Percentiles rank a stretch among this genome's conserved stretches.
phyloP scores from a whole-genome alignment of 2,797 vertebrate genomes.

The Peromyscus eremicus region DNA sequence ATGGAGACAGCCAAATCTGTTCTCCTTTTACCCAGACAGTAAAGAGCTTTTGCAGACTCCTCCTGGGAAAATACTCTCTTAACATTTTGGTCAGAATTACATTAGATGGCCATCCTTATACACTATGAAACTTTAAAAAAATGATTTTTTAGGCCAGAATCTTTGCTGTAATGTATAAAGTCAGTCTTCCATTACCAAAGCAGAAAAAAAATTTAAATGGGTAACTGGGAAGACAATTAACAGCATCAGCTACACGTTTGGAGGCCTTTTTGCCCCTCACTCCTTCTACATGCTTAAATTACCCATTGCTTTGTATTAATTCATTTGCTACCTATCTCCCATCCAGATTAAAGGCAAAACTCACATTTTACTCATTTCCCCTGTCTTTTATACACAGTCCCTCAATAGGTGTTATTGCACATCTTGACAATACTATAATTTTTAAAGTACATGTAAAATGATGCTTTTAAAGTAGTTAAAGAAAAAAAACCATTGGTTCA shows the following conservation, averaged over 20 bases:
- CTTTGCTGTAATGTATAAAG: not conserved
- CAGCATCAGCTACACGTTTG: not conserved
- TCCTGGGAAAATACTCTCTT: not conserved
- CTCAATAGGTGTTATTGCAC: conserved; percentile 33
- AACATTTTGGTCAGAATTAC: conserved; percentile 6
- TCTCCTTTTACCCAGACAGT: not conserved
- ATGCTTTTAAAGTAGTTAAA: conserved; percentile 68
- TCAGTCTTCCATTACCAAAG: not conserved
- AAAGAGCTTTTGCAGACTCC: conserved; percentile 7
- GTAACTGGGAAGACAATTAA: not conserved
- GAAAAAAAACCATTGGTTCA: conserved; percentile 23
- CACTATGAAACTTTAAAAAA: not conserved
- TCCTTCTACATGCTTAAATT: not conserved
- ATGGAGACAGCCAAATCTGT: not conserved
- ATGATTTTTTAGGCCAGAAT: not conserved
- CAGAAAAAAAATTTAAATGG: not conserved
- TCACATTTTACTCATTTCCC: not conserved
- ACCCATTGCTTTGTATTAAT: not conserved
- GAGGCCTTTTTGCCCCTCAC: not conserved
- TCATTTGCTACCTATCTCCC: not conserved
- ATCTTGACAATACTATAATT: conserved; percentile 52
- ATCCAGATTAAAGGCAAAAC: not conserved
- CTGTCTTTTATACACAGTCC: conserved; percentile 13
- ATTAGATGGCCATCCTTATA: not conserved
- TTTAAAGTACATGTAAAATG: conserved; percentile 59